phyloP scores from a whole-genome alignment of 2,113 vertebrate genomes.

The Scomber scombrus region DNA sequence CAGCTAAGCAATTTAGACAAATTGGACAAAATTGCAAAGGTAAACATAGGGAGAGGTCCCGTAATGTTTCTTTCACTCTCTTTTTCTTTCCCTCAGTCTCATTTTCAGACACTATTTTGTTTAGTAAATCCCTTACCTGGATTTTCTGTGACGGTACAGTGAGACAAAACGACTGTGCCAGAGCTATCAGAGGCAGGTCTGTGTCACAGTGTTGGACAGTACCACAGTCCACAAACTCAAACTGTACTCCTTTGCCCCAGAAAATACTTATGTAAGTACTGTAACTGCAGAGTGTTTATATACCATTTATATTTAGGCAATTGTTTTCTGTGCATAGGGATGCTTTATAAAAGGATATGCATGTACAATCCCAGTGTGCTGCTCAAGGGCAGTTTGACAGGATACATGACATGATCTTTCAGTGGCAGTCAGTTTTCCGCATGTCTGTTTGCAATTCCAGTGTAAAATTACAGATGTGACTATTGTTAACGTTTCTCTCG shows the following conservation, averaged over 20 bases:
- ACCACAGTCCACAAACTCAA: constrained; percentile 26
- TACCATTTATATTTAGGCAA: background rate
- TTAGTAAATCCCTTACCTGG: constrained; percentile 78
- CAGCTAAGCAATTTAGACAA: constrained; percentile 91
- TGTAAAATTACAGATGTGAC: background rate
- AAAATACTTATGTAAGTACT: constrained; percentile 50
- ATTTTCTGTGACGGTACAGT: constrained; percentile 74
- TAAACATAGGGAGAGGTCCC: constrained; percentile 85
- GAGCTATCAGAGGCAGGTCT: constrained; percentile 58
- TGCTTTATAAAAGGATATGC: background rate
- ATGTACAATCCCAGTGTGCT: background rate
- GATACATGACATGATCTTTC: background rate
- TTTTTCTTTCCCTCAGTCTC: constrained; percentile 65
- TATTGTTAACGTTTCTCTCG: background rate
- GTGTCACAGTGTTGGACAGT: constrained; percentile 58
- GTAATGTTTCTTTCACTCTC: constrained; percentile 79
- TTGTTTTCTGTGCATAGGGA: background rate
- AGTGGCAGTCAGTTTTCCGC: background rate
- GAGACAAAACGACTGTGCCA: constrained; percentile 66
- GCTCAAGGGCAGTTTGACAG: background rate
- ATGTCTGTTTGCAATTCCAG: background rate
- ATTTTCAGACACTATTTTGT: constrained; percentile 71
- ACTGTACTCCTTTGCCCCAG: constrained; percentile 28
- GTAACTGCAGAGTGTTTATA: constrained; percentile 7
- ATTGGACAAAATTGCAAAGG: constrained; percentile 92